Evolutionary conservation across 2,888 invertebrate species (phyloP), one percentile per base, ranked within the genome.

Genomic region (Eupithecia exiguata): DNA sequence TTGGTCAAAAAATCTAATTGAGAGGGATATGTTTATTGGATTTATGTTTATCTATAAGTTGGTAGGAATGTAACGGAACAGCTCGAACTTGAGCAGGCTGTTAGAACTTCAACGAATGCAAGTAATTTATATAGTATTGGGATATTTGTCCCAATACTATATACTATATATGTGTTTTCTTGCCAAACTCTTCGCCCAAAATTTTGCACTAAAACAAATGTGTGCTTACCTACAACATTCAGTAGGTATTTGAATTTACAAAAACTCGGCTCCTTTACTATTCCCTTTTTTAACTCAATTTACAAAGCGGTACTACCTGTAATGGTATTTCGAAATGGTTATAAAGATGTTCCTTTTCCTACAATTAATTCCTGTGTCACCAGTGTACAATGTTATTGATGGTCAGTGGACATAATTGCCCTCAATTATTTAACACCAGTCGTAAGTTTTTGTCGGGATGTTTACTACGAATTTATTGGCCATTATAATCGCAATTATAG

Each of bases 381-480:
- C 69, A 78, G 71, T 63, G 79, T 81, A 78, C 79, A 69, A 79
- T 79, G 79, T 81, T 81, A 84, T 82, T 82, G 78, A 77, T 80
- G 77, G 79, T 80, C 72, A 74, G 69, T 49, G 25, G 43, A 58
- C 21, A 80, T 80, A 87, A 84, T 81, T 81, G 78, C 70, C 46
- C 71, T 74, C 80, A 81, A 84, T 84, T 84, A 86, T 84, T 85
- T 86, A 83, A 83, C 87, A 87, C 88, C 83, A 83, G 86, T 73
- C 21, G 80, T 77, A 75, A 68, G 76, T 83, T 83, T 84, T 84
- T 82, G 71, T 35, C 35, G 10, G 16, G 80, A 80, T 81, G 78
- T 75, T 80, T 80, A 80, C 78, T 72, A 77, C 77, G 71, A 77
- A 79, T 80, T 77, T 79, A 76, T 75, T 75, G 70, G 63, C 77